A percentile compares a stretch with the other conserved stretches of the same genome.
phyloP scores from a whole-genome alignment of 2,797 vertebrate genomes.

The Pangasius mekongensis region DNA sequence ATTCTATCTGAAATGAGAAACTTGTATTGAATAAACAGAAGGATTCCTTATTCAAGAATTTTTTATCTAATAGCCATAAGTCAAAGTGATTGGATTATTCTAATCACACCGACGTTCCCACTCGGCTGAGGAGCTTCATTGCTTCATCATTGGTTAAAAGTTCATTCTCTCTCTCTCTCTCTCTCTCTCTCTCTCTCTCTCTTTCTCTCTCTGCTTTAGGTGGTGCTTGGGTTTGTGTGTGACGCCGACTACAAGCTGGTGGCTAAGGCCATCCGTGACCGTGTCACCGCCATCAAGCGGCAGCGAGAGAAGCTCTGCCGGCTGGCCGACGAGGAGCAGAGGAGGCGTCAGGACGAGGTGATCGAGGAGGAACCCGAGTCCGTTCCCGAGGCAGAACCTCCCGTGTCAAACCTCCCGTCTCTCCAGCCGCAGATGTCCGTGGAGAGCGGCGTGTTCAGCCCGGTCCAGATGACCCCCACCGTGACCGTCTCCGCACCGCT shows the following conservation, averaged over 20 bases:
- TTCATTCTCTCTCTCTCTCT: not conserved
- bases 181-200: not conserved
- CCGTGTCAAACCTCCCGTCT: slow-evolving; percentile 60
- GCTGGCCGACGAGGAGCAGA: slow-evolving; percentile 60
- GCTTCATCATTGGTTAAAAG: not conserved
- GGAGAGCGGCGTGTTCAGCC: slow-evolving; percentile 48
- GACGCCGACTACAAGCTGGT: slow-evolving; percentile 90
- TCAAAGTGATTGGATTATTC: not conserved
- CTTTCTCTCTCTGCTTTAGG: slow-evolving; percentile 69
- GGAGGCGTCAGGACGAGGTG: slow-evolving; percentile 53
- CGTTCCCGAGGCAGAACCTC: slow-evolving; percentile 52
- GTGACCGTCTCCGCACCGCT: slow-evolving; percentile 32
- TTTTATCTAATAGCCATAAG: not conserved
- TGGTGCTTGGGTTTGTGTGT: slow-evolving; percentile 85
- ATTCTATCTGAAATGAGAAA: not conserved
- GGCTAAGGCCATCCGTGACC: slow-evolving; percentile 85
- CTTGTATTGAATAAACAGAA: not conserved
- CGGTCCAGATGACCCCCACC: slow-evolving; percentile 41
- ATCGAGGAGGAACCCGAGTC: slow-evolving; percentile 62
- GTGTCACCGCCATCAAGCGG: slow-evolving; percentile 83
- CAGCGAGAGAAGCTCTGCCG: slow-evolving; percentile 83
- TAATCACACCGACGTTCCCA: not conserved
- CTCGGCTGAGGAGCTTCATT: not conserved
- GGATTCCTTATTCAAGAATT: not conserved
- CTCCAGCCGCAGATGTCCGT: slow-evolving; percentile 51